Evolutionary conservation across 2,113 vertebrate genomes (phyloP).

Genomic region (Rhinichthys klamathensis): DNA sequence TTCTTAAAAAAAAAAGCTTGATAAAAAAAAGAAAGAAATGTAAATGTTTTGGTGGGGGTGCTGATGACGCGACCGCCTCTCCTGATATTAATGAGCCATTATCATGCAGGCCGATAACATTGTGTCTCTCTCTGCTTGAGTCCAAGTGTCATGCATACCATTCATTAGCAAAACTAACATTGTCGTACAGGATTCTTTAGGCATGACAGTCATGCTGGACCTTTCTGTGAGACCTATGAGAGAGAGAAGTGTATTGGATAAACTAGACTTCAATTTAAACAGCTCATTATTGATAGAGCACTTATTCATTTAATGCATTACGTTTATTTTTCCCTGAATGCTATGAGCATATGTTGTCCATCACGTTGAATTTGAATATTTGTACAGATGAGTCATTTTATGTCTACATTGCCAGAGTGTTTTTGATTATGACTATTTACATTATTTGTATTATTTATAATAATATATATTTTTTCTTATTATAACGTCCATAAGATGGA

Average conservation of each 20-base stretch:
- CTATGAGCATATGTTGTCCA: neutral
- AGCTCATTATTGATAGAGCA: neutral
- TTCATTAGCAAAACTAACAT: conserved; percentile 50
- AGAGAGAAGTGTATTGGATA: neutral
- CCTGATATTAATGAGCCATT: conserved; percentile 12
- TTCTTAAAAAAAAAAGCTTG: neutral
- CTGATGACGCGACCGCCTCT: neutral
- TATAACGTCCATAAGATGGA: conserved; percentile 53
- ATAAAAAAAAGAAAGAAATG: neutral
- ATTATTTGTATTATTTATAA: neutral
- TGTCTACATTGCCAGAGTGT: neutral
- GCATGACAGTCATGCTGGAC: neutral
- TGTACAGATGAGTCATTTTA: neutral
- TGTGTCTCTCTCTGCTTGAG: neutral
- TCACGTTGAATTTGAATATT: neutral
- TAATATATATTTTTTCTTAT: conserved; percentile 25
- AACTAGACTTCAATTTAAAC: neutral
- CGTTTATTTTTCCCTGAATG: neutral
- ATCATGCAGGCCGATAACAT: conserved; percentile 41
- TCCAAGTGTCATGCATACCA: conserved; percentile 39
- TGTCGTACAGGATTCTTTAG: neutral
- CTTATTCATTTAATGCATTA: neutral
- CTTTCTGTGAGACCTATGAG: neutral
- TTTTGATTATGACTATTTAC: neutral
- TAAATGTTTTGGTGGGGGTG: neutral